Base-by-base conservation (phyloP, 2,797 vertebrate genomes). In the Pangasius macronema region DNA sequence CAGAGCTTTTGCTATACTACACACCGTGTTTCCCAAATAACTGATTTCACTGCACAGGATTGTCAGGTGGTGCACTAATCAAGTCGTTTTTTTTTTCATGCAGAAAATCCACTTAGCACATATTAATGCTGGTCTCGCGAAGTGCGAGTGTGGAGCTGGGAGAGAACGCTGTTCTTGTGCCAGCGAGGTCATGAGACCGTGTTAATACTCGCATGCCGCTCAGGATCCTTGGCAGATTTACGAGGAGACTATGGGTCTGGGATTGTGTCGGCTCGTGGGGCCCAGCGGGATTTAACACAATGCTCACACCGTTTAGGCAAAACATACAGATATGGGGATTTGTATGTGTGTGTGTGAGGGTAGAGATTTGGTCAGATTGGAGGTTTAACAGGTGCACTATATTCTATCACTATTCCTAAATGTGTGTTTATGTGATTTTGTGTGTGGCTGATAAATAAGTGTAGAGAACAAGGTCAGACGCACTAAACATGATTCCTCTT, bases 21-120 rank as follows among this genome's bases (percentile, higher is more conserved):
- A 46, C 24, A 81, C 10, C 7, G 8, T 55, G 20, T 72, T 73
- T n/a, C 30, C 33, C 13, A 73, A 83, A 61, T 42, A 27, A 83
- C 51, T 57, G 83, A 87, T 83, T 93, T 90, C 93, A 93, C 93
- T 93, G 86, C 83, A 3, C 67, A 76, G 94, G 92, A 95, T 93
- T 94, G 51, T 77, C 0, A 86, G 70, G 70, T 55, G 65, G 49
- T 39, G 53, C 46, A 59, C 51, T 87, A 88, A 85, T 83, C 73
- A 24, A 49, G 33, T 24, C 11, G 2, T 46, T 67, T 70, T 84
- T 90, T 63, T 82, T 63, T 14, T n/a, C 18, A 53, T 39, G 53
- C 33, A 39, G 33, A 39, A 87, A 87, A 70, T 63, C 51, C 27
- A 39, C 51, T 30, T 4, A 70, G 39, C 86, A 81, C 51, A 84